A percentile compares a stretch with the other conserved stretches of the same genome.
phyloP scores from a whole-genome alignment of 2,888 invertebrate genomes.

The Pseudococcus viburni region DNA sequence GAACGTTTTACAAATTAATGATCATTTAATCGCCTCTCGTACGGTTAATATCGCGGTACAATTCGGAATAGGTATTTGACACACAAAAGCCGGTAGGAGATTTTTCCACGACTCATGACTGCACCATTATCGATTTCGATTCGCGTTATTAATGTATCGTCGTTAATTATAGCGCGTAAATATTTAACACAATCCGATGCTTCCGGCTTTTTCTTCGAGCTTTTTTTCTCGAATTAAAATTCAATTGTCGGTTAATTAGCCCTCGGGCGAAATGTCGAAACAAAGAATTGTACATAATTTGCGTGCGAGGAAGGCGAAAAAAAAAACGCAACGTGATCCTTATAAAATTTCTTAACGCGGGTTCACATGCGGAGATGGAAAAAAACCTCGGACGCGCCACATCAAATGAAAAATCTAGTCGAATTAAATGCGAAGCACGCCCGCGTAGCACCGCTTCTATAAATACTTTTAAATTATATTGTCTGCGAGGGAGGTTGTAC shows the following conservation, averaged over 20 bases:
- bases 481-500: constrained; percentile 40
- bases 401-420: constrained; percentile 24
- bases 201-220: neutral
- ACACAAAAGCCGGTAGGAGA: neutral
- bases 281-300: neutral
- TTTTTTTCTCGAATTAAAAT: neutral
- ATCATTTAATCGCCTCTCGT: constrained; percentile 31
- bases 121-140: neutral
- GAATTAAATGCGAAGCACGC: constrained; percentile 55
- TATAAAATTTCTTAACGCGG: neutral
- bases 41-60: neutral
- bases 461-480: constrained; percentile 56
- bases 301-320: neutral
- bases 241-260: neutral
- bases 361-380: neutral
- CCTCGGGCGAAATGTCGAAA: neutral
- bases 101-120: neutral
- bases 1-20: constrained; percentile 48
- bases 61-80: neutral
- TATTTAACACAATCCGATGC: neutral
- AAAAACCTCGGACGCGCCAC: constrained; percentile 11
- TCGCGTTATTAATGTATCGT: neutral
- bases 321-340: neutral
- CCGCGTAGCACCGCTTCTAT: constrained; percentile 36
- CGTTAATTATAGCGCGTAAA: neutral